phyloP scores from a whole-genome alignment of 2,113 vertebrate species.

The Apodemus speciosus region DNA sequence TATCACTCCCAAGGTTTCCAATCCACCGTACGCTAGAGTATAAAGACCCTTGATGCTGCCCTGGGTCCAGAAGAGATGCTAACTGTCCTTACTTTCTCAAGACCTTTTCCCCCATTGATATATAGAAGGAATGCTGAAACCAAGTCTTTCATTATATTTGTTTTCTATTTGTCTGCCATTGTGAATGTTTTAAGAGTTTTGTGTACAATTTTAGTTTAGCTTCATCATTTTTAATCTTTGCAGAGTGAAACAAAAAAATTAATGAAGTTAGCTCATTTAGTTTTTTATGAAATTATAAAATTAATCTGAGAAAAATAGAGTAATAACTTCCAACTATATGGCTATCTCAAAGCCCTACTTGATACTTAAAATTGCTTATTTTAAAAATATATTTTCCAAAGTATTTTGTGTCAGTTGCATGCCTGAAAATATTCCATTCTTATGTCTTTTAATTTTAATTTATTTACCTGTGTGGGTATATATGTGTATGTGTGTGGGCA shows the following conservation, averaged over 20 bases:
- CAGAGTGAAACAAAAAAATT: background rate
- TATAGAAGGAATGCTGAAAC: background rate
- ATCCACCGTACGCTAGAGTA: background rate
- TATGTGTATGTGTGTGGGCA: background rate
- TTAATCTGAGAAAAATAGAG: constrained; percentile 21
- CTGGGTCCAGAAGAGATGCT: background rate
- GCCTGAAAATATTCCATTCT: background rate
- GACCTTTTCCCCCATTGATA: background rate
- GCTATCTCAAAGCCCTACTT: background rate
- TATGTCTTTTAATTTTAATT: background rate
- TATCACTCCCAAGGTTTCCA: background rate
- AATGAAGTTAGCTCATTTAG: background rate
- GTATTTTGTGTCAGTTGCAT: background rate
- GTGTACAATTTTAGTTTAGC: background rate
- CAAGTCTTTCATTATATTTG: background rate
- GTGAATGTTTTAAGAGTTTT: background rate
- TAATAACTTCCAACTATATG: background rate
- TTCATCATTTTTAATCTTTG: background rate
- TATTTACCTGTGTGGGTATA: background rate
- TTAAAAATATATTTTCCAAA: background rate
- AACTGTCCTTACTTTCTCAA: background rate
- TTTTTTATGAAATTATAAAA: background rate
- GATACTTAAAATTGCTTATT: background rate
- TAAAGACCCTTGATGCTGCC: background rate
- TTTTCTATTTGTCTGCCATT: constrained; percentile 18